Base-by-base conservation (phyloP, 2,113 vertebrate species). In the Sakesphorus luctuosus region DNA sequence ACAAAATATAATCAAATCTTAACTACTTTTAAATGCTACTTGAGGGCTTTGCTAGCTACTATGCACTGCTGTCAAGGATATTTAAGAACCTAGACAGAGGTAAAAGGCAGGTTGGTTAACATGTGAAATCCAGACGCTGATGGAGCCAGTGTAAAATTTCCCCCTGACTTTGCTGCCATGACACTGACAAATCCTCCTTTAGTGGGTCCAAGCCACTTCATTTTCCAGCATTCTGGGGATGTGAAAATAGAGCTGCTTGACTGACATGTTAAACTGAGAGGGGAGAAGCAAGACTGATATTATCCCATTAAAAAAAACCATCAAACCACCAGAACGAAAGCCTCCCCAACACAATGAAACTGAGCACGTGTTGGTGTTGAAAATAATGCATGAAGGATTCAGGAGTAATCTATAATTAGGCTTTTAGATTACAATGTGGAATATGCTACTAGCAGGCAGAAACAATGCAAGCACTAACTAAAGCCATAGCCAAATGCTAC, bases 1-100 rank as follows among this genome's bases (percentile, higher is more conserved):
- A 76, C 23, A 84, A 81, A 96, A 93, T 75, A 93, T 55, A 92
- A 96, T 89, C 59, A 87, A 89, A 94, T 94, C 87, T 92, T 82
- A 62, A 52, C 58, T 90, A 77, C 29, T 94, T 95, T 91, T 73
- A 92, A 95, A 95, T 62, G 50, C 49, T 93, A 38, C 43, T 93
- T 0, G 4, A 81, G 68, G 63, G 63, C 73, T 96, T 89, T 90
- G 31, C 91, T 88, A 31, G 7, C 69, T 91, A 36, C n/a, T 31
- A 26, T 68, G 73, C 72, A 61, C 53, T 47, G 46, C 36, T 85
- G 38, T 72, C 65, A 78, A 50, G 44, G 55, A 44, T 79, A 38
- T 87, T 86, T 89, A 84, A 96, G 78, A 80, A 84, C 44, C 16
- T 35, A 93, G 61, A 35, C 19, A 43, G 71, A 92, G 35, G 36